A percentile compares a stretch with the other conserved stretches of the same genome.
Conservation (phyloP, 64 coral and sea anemone species). For the Stichodactyla helianthus region DNA sequence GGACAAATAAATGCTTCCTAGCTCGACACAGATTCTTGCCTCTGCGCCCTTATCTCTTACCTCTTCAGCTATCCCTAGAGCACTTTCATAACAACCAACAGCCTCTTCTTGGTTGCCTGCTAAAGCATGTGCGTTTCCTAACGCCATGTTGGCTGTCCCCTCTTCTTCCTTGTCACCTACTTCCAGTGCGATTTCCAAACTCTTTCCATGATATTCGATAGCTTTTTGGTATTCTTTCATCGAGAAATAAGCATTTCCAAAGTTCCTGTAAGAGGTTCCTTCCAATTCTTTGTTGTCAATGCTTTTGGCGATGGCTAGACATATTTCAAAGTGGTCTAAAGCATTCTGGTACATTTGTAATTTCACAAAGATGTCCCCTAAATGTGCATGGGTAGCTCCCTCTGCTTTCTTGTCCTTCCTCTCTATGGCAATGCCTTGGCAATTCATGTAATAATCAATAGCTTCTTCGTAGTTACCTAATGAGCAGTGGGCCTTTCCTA, state of each 20-base stretch:
- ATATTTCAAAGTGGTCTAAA: not conserved
- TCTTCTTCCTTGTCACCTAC: not conserved
- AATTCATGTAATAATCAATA: not conserved
- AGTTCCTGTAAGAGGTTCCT: not conserved
- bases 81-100: not conserved
- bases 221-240: not conserved
- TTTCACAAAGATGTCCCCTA: not conserved
- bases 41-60: not conserved
- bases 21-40: not conserved
- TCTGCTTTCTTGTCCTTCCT: not conserved
- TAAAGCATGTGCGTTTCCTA: not conserved
- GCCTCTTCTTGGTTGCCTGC: not conserved
- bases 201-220: not conserved
- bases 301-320: not conserved
- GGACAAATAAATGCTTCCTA: not conserved
- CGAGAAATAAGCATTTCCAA: not conserved
- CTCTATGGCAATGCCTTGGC: slow-evolving; percentile 1
- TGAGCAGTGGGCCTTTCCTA: not conserved
- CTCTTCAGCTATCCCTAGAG: not conserved
- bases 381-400: not conserved
- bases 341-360: not conserved
- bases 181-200: not conserved
- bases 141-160: not conserved
- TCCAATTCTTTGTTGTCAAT: not conserved
- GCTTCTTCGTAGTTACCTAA: not conserved